These are phyloP conservation scores for Enteromius unitaeniatus DNA, from an alignment of 2,797 vertebrate species.

Conservation along the genomic window DNA sequence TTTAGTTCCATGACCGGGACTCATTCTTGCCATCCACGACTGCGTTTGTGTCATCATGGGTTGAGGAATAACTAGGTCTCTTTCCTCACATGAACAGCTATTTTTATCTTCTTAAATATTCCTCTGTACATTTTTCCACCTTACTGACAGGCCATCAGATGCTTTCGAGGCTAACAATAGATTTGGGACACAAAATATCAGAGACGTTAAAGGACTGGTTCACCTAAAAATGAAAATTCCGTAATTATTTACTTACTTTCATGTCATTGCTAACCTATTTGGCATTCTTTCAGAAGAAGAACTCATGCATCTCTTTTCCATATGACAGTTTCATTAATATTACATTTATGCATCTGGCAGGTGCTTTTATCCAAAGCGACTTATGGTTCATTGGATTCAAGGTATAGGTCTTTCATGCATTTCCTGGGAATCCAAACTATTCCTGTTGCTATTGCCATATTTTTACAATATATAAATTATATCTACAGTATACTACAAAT, in stretches of 20 bases:
- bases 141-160: conserved; percentile 57
- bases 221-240: not conserved
- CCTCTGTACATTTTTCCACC: conserved; percentile 58
- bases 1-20: conserved; percentile 72
- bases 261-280: not conserved
- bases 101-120: conserved; percentile 65
- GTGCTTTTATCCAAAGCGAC: not conserved
- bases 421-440: not conserved
- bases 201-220: not conserved
- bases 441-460: not conserved
- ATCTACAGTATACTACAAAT: not conserved
- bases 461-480: too few species aligned
- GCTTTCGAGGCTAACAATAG: conserved; percentile 64
- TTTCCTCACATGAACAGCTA: conserved; percentile 51
- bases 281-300: not conserved
- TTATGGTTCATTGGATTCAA: not conserved
- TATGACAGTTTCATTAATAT: conserved; percentile 9
- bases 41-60: conserved; percentile 63
- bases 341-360: not conserved
- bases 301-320: not conserved
- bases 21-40: conserved; percentile 68
- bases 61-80: conserved; percentile 67
- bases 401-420: not conserved
- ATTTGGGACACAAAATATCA: conserved; percentile 35
- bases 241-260: not conserved